Percentiles rank a stretch among this genome's conserved stretches.
Evolutionary conservation across 2,113 vertebrate species (phyloP).

Genomic region (Gambusia holbrooki): DNA sequence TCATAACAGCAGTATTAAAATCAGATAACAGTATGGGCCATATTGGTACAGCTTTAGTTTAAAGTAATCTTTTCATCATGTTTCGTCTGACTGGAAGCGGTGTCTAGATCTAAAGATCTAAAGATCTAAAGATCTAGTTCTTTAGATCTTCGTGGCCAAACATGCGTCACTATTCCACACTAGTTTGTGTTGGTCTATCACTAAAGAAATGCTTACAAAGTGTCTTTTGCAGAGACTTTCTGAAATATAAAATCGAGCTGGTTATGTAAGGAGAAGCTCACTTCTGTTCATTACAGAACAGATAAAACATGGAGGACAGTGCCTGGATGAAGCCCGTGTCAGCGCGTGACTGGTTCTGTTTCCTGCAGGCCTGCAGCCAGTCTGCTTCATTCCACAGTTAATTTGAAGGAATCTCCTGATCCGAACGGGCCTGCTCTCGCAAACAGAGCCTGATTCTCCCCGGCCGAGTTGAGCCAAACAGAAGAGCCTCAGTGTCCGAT

Average conservation of each 20-base stretch:
- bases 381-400: slow-evolving; percentile 33
- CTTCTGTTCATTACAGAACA: not conserved
- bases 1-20: no score
- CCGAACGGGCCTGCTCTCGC: slow-evolving; percentile 1
- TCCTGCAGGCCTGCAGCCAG: not conserved
- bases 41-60: no score
- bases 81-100: no score
- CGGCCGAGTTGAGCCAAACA: not conserved
- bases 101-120: no score
- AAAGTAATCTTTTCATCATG: no score
- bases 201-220: no score
- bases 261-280: not conserved
- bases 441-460: slow-evolving; percentile 30
- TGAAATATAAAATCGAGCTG: not conserved
- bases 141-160: no score
- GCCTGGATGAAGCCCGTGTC: not conserved
- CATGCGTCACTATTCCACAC: no score
- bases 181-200: no score
- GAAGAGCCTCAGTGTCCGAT: not conserved
- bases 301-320: not conserved
- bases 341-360: slow-evolving; percentile 1
- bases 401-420: slow-evolving; percentile 30
- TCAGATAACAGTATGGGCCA: no score
- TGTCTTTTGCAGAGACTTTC: not conserved
- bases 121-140: no score